Conservation (phyloP, 1,140 invertebrate species). For the Amphibalanus amphitrite region DNA sequence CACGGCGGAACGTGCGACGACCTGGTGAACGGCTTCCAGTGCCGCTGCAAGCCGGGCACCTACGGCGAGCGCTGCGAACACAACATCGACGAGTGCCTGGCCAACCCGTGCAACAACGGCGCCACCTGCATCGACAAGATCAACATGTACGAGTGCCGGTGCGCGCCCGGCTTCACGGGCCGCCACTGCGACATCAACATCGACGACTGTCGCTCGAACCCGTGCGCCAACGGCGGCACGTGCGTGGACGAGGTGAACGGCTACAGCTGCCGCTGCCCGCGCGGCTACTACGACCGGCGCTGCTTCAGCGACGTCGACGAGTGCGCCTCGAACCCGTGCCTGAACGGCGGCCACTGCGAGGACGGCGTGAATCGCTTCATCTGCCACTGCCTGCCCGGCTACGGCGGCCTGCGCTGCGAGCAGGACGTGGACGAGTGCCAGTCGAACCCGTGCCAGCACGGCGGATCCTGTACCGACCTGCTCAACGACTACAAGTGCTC, state of each 20-base stretch:
- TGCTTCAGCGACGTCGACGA: slow-evolving; percentile 57
- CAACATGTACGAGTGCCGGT: slow-evolving; percentile 78
- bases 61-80: slow-evolving; percentile 79
- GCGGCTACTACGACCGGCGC: slow-evolving; percentile 59
- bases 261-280: slow-evolving; percentile 53
- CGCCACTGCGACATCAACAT: slow-evolving; percentile 61
- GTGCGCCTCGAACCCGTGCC: slow-evolving; percentile 62
- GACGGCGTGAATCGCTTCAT: slow-evolving; percentile 45
- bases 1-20: slow-evolving; percentile 70
- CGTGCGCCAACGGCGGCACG: slow-evolving; percentile 70
- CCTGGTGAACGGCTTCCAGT: slow-evolving; percentile 69
- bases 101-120: slow-evolving; percentile 83
- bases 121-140: slow-evolving; percentile 89
- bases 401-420: slow-evolving; percentile 59
- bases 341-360: slow-evolving; percentile 60
- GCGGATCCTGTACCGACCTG: slow-evolving; percentile 50
- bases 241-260: slow-evolving; percentile 66
- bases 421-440: slow-evolving; percentile 60
- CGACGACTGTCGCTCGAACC: slow-evolving; percentile 33
- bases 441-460: slow-evolving; percentile 29
- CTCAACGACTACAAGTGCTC: slow-evolving; percentile 47
- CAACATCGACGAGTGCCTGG: slow-evolving; percentile 87
- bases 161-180: slow-evolving; percentile 67
- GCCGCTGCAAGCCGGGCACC: slow-evolving; percentile 67
- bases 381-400: slow-evolving; percentile 61